A percentile compares a stretch with the other conserved stretches of the same genome.
Conservation (phyloP, 2,113 vertebrate genomes). For the Proterorhinus semilunaris region DNA sequence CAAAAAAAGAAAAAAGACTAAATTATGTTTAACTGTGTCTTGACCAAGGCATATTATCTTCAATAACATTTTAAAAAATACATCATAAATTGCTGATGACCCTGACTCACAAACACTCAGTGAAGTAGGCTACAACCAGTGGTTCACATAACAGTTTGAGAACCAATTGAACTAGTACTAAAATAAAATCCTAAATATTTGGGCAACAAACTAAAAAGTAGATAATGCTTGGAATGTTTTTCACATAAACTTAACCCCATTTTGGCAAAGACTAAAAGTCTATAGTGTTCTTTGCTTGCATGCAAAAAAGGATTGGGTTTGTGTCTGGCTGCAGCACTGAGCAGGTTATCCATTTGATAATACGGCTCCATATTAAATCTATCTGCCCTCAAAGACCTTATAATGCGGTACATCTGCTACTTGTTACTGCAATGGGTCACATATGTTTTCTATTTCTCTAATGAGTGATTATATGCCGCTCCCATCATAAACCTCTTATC, state of each 20-base stretch:
- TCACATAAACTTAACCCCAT: conserved; percentile 7
- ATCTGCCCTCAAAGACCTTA: conserved; percentile 42
- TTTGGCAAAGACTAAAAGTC: neutral
- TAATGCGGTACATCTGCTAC: conserved; percentile 71
- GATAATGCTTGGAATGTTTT: conserved; percentile 32
- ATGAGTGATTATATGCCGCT: conserved; percentile 64
- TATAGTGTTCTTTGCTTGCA: conserved; percentile 38
- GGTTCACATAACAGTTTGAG: no score
- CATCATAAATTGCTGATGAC: no score
- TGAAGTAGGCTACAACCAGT: no score
- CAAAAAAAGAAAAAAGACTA: no score
- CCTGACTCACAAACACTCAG: no score
- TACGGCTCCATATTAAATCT: conserved; percentile 60
- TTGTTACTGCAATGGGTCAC: conserved; percentile 59
- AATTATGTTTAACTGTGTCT: no score
- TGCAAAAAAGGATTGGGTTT: conserved; percentile 61
- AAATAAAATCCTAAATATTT: no score
- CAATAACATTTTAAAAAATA: no score
- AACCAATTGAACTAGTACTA: no score
- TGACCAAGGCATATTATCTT: no score
- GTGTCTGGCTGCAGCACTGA: conserved; percentile 44
- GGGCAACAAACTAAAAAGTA: neutral
- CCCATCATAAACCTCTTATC: conserved; percentile 64
- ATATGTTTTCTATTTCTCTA: conserved; percentile 64
- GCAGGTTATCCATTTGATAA: conserved; percentile 47